Conservation (phyloP, 2,888 invertebrate species). For the Seladonia tumulorum region DNA sequence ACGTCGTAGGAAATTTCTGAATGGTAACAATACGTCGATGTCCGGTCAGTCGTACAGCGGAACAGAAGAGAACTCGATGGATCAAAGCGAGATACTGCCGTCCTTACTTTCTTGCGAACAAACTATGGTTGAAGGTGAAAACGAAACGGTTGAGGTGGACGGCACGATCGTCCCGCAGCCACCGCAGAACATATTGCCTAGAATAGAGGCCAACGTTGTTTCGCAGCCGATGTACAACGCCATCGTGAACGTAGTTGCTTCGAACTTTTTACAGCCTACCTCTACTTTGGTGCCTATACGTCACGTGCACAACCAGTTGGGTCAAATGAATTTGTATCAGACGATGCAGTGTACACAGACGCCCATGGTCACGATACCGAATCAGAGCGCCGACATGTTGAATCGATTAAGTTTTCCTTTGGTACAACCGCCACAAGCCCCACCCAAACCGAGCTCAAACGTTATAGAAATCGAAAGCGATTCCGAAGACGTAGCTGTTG, state of each 20-base stretch:
- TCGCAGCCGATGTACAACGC: constrained; percentile 31
- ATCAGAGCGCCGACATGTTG: constrained; percentile 33
- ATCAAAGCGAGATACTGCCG: constrained; percentile 31
- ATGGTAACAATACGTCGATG: not conserved
- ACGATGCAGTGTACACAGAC: constrained; percentile 15
- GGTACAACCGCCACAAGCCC: constrained; percentile 8
- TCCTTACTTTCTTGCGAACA: constrained; percentile 74
- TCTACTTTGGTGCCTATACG: constrained; percentile 4
- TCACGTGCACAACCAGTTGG: not conserved
- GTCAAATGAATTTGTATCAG: constrained; percentile 32
- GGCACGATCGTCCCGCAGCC: not conserved
- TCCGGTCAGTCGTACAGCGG: not conserved
- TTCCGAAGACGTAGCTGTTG: constrained; percentile 55
- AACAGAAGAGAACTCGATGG: constrained; percentile 14
- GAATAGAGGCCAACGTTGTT: constrained; percentile 1
- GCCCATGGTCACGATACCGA: constrained; percentile 69
- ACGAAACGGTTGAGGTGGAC: constrained; percentile 57
- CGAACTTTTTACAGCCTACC: constrained; percentile 41
- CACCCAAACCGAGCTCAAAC: constrained; percentile 21
- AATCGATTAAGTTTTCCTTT: constrained; percentile 24
- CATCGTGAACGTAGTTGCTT: constrained; percentile 41
- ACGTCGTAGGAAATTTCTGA: constrained; percentile 17
- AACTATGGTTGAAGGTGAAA: constrained; percentile 77
- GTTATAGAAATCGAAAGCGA: constrained; percentile 71
- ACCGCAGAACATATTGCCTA: constrained; percentile 13